Conservation (phyloP, 2,888 invertebrate species). For the Dynastes maya region DNA sequence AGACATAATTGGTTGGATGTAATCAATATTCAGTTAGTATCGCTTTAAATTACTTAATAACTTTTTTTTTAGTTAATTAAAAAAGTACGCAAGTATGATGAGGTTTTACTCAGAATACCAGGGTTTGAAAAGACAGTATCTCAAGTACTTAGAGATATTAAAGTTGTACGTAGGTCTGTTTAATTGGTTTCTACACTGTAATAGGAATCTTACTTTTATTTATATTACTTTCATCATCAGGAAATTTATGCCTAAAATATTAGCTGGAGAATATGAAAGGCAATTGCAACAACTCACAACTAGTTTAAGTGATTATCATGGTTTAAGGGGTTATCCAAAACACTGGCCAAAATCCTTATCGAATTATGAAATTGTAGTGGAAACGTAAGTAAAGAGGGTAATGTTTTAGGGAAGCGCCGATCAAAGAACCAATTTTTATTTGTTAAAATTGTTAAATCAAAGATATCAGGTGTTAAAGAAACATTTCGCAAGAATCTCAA, state of each 20-base stretch:
- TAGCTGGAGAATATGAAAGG: conserved; percentile 89
- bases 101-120: conserved; percentile 82
- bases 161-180: conserved; percentile 84
- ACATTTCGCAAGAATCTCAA: too few relatives aligned
- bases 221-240: conserved; percentile 70
- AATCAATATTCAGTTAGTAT: conserved; percentile 66
- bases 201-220: conserved; percentile 57
- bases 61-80: conserved; percentile 80
- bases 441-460: not conserved
- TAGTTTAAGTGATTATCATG: conserved; percentile 84
- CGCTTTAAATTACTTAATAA: conserved; percentile 5
- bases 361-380: conserved; percentile 88
- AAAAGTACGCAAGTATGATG: conserved; percentile 84
- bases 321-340: conserved; percentile 78
- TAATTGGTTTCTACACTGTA: conserved; percentile 54
- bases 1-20: conserved; percentile 95
- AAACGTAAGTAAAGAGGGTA: conserved; percentile 79
- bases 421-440: not conserved
- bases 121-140: conserved; percentile 89
- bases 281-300: conserved; percentile 89
- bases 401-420: conserved; percentile 22
- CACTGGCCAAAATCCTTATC: conserved; percentile 82
- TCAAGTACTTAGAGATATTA: conserved; percentile 86
- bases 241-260: conserved; percentile 93
- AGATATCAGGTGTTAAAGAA: too few relatives aligned